phyloP scores from a whole-genome alignment of 2,888 invertebrate genomes.

The Cosmorhoe ocellata region DNA sequence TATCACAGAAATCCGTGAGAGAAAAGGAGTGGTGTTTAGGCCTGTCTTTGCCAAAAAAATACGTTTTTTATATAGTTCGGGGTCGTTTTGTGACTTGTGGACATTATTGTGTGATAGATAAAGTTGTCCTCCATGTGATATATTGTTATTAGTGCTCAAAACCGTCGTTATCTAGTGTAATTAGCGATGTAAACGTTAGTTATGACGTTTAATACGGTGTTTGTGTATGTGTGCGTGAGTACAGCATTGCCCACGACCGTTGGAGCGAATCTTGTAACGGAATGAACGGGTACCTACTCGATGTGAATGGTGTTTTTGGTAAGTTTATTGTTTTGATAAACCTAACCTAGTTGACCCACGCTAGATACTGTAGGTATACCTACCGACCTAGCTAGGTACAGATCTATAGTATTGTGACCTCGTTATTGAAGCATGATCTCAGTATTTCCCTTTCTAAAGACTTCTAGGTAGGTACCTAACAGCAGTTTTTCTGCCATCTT shows the following conservation, averaged over 20 bases:
- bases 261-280: constrained; percentile 79
- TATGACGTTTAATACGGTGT: constrained; percentile 78
- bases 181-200: constrained; percentile 74
- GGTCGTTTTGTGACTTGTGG: constrained; percentile 55
- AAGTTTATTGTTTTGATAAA: constrained; percentile 66
- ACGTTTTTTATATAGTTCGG: constrained; percentile 74
- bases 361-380: constrained; percentile 41
- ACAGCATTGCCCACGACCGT: constrained; percentile 75
- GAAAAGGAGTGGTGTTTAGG: constrained; percentile 82
- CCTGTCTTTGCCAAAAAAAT: constrained; percentile 71
- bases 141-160: constrained; percentile 63
- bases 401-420: constrained; percentile 50
- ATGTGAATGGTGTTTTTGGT: constrained; percentile 69
- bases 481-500: constrained; percentile 52
- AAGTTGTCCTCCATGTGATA: constrained; percentile 58
- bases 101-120: constrained; percentile 55
- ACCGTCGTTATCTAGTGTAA: constrained; percentile 66
- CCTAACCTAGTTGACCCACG: constrained; percentile 61
- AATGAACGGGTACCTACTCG: constrained; percentile 60
- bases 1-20: constrained; percentile 80
- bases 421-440: constrained; percentile 54
- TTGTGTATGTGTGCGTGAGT: constrained; percentile 69
- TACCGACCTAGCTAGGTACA: constrained; percentile 39
- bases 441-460: constrained; percentile 56
- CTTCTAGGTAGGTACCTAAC: constrained; percentile 42